Percentiles rank a stretch among this genome's conserved stretches.
Conservation (phyloP, 2,797 vertebrate genomes). For the Myotis daubentonii region DNA sequence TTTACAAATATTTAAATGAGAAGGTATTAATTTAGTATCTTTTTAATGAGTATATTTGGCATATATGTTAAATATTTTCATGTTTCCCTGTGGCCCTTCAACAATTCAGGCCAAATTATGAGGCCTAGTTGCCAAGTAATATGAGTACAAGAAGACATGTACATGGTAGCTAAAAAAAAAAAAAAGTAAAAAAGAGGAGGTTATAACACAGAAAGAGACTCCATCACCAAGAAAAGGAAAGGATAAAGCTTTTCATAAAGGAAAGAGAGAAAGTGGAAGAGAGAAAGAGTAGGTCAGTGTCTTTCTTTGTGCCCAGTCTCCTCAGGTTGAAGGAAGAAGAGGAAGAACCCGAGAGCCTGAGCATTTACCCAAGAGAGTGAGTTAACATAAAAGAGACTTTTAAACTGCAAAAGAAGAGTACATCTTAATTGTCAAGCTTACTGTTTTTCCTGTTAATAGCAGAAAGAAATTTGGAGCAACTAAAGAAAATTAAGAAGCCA, state of each 20-base stretch:
- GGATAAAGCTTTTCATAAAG: neutral
- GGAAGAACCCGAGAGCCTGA: neutral
- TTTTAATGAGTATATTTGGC: neutral
- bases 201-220: neutral
- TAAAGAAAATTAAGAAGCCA: neutral
- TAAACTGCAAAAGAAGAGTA: neutral
- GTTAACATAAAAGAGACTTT: neutral
- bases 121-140: neutral
- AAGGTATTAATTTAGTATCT: neutral
- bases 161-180: neutral
- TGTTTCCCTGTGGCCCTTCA: neutral
- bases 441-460: neutral
- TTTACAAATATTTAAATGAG: conserved; percentile 38
- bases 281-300: neutral
- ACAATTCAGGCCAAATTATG: neutral
- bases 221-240: neutral
- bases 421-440: neutral
- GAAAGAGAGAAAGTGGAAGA: neutral
- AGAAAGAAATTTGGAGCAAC: neutral
- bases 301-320: neutral
- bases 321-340: neutral
- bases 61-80: neutral
- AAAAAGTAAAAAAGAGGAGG: neutral
- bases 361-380: neutral
- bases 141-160: neutral